Conservation (phyloP, 2,888 invertebrate genomes). For the Eudemis profundana region DNA sequence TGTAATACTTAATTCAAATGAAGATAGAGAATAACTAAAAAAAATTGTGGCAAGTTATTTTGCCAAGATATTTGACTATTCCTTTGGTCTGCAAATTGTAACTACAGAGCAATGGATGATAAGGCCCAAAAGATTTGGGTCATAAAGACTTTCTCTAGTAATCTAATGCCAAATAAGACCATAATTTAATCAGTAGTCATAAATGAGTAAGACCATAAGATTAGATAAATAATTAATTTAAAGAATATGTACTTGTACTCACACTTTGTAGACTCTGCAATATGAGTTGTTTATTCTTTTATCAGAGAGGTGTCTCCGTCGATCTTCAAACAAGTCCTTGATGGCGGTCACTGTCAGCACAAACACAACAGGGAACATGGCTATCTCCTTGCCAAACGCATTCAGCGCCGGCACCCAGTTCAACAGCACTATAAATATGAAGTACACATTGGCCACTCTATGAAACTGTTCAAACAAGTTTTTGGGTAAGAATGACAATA, state of each 20-base stretch:
- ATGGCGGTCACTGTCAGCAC: slow-evolving; percentile 97
- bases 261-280: slow-evolving; percentile 97
- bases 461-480: slow-evolving; percentile 99
- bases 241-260: slow-evolving; percentile 57
- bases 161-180: no score
- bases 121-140: no score
- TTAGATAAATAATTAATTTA: slow-evolving; percentile 4
- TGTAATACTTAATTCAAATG: no score
- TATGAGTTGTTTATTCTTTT: slow-evolving; percentile 97
- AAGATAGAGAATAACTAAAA: no score
- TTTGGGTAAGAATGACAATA: slow-evolving; percentile 97
- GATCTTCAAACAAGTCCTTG: slow-evolving; percentile 97
- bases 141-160: no score
- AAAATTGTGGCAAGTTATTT: no score
- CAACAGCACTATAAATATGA: slow-evolving; percentile 97
- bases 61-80: no score
- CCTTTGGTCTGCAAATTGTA: no score
- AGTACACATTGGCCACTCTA: slow-evolving; percentile 98
- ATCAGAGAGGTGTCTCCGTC: slow-evolving; percentile 95
- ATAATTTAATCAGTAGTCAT: no score
- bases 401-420: slow-evolving; percentile 98
- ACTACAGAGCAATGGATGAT: no score
- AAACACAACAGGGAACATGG: slow-evolving; percentile 97
- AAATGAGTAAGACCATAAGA: neutral
- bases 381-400: slow-evolving; percentile 98